Base-by-base conservation (phyloP, 2,113 vertebrate species). In the Leptodactylus fuscus region DNA sequence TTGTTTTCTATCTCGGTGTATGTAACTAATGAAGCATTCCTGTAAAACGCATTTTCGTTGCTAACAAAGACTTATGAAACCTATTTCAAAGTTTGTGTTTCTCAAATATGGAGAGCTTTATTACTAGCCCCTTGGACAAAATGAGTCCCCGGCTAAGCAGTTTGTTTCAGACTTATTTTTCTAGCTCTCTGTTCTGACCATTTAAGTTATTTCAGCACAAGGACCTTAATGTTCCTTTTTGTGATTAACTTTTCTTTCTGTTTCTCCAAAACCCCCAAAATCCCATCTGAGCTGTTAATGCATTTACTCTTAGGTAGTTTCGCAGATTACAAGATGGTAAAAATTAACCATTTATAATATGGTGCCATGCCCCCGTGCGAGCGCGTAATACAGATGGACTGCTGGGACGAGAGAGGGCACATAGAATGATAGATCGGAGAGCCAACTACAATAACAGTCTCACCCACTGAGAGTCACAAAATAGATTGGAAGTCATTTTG, bases 401-500 rank as follows among this genome's bases (percentile, higher is more conserved):
- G 83, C 76, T 38, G 58, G 51, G 83, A 69, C 48, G 13, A 29
- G 65, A 51, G 32, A 46, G 49, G 76, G 65, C 46, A 41, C 76
- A 46, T 48, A 46, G 62, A 53, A 79, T 85, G 83, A 85, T 79
- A 51, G 65, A 85, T 85, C 48, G 18, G 34, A 58, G 73, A 48
- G 76, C 62, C 62, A 85, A 55, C 83, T 80, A 71, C 75, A 79
- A 85, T 80, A 80, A 71, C 83, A 53, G 46, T 55, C 49, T 55
- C 75, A 44, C 76, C 83, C 76, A 80, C 62, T 51, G 83, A 85
- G 83, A 85, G 83, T 69, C 83, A 80, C 83, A 85, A 85, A 85
- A 85, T 79, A 85, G 76, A 85, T 85, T 85, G 83, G 83, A 85
- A 85, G 76, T 85, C 83, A 71, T 85, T 85, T 71, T 71, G 83